Evolutionary conservation across 1,140 invertebrate species (phyloP).

Genomic region (Drosophila kepulauana): DNA sequence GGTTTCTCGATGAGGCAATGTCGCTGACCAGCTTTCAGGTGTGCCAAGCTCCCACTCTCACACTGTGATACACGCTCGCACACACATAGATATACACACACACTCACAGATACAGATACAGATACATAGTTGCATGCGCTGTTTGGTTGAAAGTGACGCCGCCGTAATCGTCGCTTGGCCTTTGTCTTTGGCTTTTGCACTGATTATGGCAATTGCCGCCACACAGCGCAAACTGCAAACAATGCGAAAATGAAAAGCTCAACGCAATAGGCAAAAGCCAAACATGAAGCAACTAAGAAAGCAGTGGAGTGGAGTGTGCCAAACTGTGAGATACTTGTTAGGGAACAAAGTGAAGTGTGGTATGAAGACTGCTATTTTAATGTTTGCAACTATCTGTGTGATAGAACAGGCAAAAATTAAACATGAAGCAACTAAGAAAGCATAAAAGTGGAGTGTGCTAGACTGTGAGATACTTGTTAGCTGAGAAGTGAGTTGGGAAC

Average conservation of each 20-base stretch:
- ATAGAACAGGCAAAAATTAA: too few relatives aligned
- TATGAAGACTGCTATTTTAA: too few relatives aligned
- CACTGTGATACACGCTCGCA: background rate
- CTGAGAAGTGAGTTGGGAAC: too few relatives aligned
- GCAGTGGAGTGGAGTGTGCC: too few relatives aligned
- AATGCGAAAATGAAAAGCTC: slow-evolving; percentile 68
- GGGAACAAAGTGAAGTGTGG: too few relatives aligned
- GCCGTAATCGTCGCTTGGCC: slow-evolving; percentile 54
- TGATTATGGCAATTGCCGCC: slow-evolving; percentile 77
- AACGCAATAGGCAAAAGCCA: slow-evolving; percentile 67
- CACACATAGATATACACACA: background rate
- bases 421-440: too few relatives aligned
- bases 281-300: slow-evolving; percentile 35
- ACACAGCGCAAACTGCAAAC: slow-evolving; percentile 66
- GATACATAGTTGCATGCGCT: slow-evolving; percentile 2
- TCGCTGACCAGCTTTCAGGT: slow-evolving; percentile 70
- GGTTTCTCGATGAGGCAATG: slow-evolving; percentile 78
- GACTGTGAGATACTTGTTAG: too few relatives aligned
- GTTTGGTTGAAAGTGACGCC: slow-evolving; percentile 54
- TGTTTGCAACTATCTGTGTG: too few relatives aligned
- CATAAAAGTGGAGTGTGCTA: too few relatives aligned
- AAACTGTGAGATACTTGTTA: too few relatives aligned
- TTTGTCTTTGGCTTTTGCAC: slow-evolving; percentile 69
- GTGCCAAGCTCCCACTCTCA: slow-evolving; percentile 21
- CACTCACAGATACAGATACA: background rate